Percentiles rank a stretch among this genome's conserved stretches.
phyloP scores from a whole-genome alignment of 2,797 vertebrate genomes.

The Liparis tanakae region DNA sequence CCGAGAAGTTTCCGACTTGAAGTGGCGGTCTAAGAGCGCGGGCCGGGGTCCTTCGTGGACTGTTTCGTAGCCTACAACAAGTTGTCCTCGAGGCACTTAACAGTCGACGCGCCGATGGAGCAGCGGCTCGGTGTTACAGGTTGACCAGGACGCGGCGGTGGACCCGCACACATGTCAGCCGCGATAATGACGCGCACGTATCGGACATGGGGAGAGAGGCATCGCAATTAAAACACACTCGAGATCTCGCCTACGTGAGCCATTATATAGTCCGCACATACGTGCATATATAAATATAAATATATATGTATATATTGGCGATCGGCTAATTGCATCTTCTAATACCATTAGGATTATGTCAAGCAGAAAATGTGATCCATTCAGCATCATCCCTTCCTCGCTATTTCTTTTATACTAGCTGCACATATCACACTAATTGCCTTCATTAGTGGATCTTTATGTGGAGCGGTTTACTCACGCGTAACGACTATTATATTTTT shows the following conservation, averaged over 20 bases:
- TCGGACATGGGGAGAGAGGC: constrained; percentile 36
- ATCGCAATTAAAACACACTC: constrained; percentile 49
- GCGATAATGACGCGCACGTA: constrained; percentile 24
- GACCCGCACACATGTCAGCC: constrained; percentile 43
- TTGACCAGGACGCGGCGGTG: constrained; percentile 53
- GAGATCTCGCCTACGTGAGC: constrained; percentile 42
- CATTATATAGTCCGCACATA: constrained; percentile 51
- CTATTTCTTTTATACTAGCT: constrained; percentile 27
- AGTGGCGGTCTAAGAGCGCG: constrained; percentile 8
- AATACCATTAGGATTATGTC: constrained; percentile 46
- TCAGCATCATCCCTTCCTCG: constrained; percentile 26
- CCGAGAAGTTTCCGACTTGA: constrained; percentile 38
- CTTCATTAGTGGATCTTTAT: constrained; percentile 45
- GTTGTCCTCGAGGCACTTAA: constrained; percentile 56
- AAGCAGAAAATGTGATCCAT: constrained; percentile 64
- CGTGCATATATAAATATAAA: constrained; percentile 9
- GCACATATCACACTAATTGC: constrained; percentile 60
- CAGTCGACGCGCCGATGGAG: constrained; percentile 6
- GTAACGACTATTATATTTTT: not conserved
- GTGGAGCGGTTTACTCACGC: constrained; percentile 1
- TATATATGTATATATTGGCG: constrained; percentile 28
- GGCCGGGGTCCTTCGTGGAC: not conserved
- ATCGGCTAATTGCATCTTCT: constrained; percentile 65
- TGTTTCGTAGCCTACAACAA: constrained; percentile 56
- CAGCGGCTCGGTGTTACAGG: constrained; percentile 70